Evolutionary conservation across 1,140 invertebrate species (phyloP), one percentile per base, ranked within the genome.

Genomic region (Phocides pigmalion): DNA sequence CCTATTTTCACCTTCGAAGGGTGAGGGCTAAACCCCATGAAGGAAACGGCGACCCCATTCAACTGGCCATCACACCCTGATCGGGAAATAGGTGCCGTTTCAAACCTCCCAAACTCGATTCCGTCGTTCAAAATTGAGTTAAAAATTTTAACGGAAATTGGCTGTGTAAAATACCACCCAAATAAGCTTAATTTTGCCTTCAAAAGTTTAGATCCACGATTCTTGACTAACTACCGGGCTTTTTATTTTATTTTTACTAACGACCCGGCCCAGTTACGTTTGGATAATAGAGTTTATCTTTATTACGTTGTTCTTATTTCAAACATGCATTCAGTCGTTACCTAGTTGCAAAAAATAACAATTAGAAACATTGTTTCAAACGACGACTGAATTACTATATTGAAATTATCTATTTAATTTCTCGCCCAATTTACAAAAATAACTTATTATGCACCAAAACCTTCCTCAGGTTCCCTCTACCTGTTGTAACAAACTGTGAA

Each of bases 11-110:
- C 35, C 25, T 39, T 14, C 15, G 62, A 58, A 62, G 70, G 69
- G 65, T 54, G 69, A 73, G 69, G 68, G 70, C 20, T 41, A 17
- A 54, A 66, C 72, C 70, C 66, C 69, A 64, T 46, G 54, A 42
- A 62, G 65, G 19, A 67, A 67, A 62, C 53, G 53, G 39, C 62
- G 62, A 53, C 49, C 54, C 62, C 47, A 49, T 66, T 54, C 63
- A 47, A 44, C 50, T 68, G 62, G 61, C 68, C 65, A 58, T 46
- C 59, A 56, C 67, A 15, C 41, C 54, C 62, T 66, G 69, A 74
- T 74, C 66, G 72, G 66, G 25, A 51, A 65, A 72, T 74, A 71
- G 68, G 63, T 54, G 66, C 47, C 66, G 22, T 58, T 44, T 62
- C 50, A 58, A 49, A 66, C 37, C 28, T 39, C 16, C 51, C 53